phyloP scores from a whole-genome alignment of 2,888 invertebrate species.

The Drosophila eohydei region DNA sequence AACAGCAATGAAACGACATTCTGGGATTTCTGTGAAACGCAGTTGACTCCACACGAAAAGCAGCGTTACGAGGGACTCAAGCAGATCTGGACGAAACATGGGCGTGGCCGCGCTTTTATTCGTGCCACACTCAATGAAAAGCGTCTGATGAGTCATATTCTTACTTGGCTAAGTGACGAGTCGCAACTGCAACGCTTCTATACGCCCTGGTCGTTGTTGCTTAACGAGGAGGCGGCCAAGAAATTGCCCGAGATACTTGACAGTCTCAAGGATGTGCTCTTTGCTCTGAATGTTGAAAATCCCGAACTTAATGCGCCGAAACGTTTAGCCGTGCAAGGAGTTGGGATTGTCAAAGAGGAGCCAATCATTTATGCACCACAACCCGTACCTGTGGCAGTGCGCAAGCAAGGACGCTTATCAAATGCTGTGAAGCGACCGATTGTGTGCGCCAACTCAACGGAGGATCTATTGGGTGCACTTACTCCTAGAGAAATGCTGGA shows the following conservation, averaged over 20 bases:
- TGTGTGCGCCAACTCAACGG: slow-evolving; percentile 69
- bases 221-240: slow-evolving; percentile 91
- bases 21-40: slow-evolving; percentile 92
- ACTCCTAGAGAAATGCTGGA: slow-evolving; percentile 43
- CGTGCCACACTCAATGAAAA: slow-evolving; percentile 95
- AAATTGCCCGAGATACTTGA: slow-evolving; percentile 94
- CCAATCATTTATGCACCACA: slow-evolving; percentile 90
- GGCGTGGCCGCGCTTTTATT: slow-evolving; percentile 91
- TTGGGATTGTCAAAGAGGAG: slow-evolving; percentile 83
- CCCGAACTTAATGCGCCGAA: slow-evolving; percentile 89
- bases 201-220: slow-evolving; percentile 93
- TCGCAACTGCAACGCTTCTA: slow-evolving; percentile 89
- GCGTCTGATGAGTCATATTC: slow-evolving; percentile 93
- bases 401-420: slow-evolving; percentile 57
- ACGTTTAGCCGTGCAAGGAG: slow-evolving; percentile 44
- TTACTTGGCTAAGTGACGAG: slow-evolving; percentile 90
- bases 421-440: slow-evolving; percentile 81
- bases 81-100: slow-evolving; percentile 88
- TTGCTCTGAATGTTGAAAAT: slow-evolving; percentile 96
- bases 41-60: slow-evolving; percentile 94
- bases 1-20: slow-evolving; percentile 86
- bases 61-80: slow-evolving; percentile 92
- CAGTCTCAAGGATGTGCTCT: slow-evolving; percentile 94
- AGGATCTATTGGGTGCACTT: slow-evolving; percentile 69
- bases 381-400: slow-evolving; percentile 85